A percentile compares a stretch with the other conserved stretches of the same genome.
These are phyloP conservation scores for Drosophila seguyi DNA, from an alignment of 1,140 invertebrate species.

Conservation along the genomic window DNA sequence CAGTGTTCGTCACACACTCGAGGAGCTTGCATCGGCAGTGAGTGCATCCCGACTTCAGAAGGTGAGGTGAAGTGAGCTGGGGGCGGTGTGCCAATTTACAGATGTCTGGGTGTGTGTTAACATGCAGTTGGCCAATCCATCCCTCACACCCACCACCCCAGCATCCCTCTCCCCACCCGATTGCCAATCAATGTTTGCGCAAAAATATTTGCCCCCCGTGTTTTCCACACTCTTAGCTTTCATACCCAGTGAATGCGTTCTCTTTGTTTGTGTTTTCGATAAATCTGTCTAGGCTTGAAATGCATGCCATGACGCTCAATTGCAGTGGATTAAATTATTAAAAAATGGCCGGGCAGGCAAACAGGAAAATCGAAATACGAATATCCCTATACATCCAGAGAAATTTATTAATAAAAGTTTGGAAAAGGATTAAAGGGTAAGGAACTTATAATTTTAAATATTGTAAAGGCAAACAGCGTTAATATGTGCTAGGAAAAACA, in stretches of 20 bases:
- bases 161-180: conserved; percentile 16
- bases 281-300: conserved; percentile 75
- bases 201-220: conserved; percentile 78
- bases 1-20: conserved; percentile 48
- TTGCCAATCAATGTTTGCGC: conserved; percentile 82
- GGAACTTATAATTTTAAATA: background rate
- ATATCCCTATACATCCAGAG: conserved; percentile 26
- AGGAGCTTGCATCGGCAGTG: conserved; percentile 32
- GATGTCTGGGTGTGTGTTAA: conserved; percentile 51
- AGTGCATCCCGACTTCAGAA: conserved; percentile 64
- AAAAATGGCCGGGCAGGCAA: conserved; percentile 61
- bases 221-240: conserved; percentile 75
- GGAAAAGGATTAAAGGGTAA: background rate
- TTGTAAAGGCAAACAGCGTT: too few relatives aligned
- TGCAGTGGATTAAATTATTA: conserved; percentile 83
- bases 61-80: background rate
- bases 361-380: conserved; percentile 46
- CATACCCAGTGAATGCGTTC: conserved; percentile 22
- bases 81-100: conserved; percentile 42
- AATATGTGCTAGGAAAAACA: too few relatives aligned
- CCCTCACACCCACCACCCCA: conserved; percentile 1
- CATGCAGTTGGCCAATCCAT: conserved; percentile 23
- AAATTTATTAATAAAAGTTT: background rate
- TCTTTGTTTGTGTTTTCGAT: conserved; percentile 72
- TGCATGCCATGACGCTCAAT: conserved; percentile 70